phyloP scores from a whole-genome alignment of 2,113 vertebrate genomes.

The Polypterus senegalus region DNA sequence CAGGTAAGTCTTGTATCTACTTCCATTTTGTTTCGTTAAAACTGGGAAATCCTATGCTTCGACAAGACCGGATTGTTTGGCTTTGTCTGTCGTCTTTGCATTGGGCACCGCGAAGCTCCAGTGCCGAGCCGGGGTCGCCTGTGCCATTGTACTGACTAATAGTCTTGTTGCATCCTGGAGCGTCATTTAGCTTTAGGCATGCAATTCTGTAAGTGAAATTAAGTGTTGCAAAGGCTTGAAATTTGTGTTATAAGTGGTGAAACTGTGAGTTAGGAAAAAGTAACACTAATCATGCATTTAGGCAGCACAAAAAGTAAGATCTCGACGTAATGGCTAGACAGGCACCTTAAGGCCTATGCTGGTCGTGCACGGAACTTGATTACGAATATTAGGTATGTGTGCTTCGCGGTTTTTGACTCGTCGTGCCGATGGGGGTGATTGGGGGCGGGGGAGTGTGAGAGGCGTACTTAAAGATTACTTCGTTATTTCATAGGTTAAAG shows the following conservation, averaged over 20 bases:
- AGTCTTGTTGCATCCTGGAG: not conserved
- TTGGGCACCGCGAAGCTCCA: not conserved
- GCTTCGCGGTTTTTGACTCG: not conserved
- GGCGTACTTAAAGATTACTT: too few relatives aligned
- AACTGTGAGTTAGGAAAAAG: too few relatives aligned
- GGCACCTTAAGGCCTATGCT: too few relatives aligned
- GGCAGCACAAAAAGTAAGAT: too few relatives aligned
- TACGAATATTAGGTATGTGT: not conserved
- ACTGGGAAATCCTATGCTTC: not conserved
- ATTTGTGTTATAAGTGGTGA: too few relatives aligned
- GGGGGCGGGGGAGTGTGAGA: not conserved
- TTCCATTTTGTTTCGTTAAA: conserved; percentile 13
- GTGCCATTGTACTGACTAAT: not conserved
- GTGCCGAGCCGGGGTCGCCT: too few relatives aligned
- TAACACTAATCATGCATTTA: too few relatives aligned
- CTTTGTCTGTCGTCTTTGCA: not conserved
- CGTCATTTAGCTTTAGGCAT: too few relatives aligned
- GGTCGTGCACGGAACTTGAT: too few relatives aligned
- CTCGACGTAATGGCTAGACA: too few relatives aligned
- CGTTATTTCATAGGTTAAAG: not conserved
- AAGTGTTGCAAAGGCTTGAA: too few relatives aligned
- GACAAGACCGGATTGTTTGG: not conserved
- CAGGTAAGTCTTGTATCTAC: conserved; percentile 31
- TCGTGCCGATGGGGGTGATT: not conserved
- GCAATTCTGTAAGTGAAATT: too few relatives aligned